A percentile compares a stretch with the other conserved stretches of the same genome.
phyloP scores from a whole-genome alignment of 2,113 vertebrate species.

The Silurus glanis region DNA sequence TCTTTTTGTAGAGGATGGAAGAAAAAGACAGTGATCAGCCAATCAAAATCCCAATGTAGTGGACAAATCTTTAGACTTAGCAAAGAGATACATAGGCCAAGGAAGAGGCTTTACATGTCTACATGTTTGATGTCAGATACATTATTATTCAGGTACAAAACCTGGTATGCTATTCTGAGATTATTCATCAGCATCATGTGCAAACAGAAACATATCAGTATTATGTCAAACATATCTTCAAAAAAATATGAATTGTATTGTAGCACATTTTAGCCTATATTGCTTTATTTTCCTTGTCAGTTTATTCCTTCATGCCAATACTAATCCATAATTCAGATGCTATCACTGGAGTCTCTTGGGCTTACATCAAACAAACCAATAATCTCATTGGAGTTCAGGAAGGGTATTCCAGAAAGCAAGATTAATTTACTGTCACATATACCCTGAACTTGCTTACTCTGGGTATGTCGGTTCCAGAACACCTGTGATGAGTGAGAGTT shows the following conservation, averaged over 20 bases:
- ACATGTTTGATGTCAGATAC: background rate
- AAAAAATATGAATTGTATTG: background rate
- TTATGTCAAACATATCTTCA: background rate
- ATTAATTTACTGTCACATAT: too few relatives aligned
- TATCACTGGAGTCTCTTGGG: conserved; percentile 49
- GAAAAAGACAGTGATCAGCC: background rate
- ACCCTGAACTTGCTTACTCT: too few relatives aligned
- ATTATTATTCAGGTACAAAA: background rate
- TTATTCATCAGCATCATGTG: background rate
- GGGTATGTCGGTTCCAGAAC: too few relatives aligned
- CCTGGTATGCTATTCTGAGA: background rate
- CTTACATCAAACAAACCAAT: conserved; percentile 55
- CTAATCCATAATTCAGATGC: conserved; percentile 57
- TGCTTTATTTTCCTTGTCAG: background rate
- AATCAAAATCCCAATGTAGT: conserved; percentile 4
- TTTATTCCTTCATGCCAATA: conserved; percentile 48
- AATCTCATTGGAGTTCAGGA: conserved; percentile 52
- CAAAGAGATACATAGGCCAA: conserved; percentile 10
- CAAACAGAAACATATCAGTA: background rate
- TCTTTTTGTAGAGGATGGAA: conserved; percentile 28
- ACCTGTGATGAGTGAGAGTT: too few relatives aligned
- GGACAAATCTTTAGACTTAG: conserved; percentile 41
- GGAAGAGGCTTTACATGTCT: background rate
- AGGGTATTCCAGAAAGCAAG: conserved; percentile 2
- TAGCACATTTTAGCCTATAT: background rate